These are phyloP conservation scores for Diplosoma virens DNA, from an alignment of 23 tunicate species.

Conservation along the genomic window DNA sequence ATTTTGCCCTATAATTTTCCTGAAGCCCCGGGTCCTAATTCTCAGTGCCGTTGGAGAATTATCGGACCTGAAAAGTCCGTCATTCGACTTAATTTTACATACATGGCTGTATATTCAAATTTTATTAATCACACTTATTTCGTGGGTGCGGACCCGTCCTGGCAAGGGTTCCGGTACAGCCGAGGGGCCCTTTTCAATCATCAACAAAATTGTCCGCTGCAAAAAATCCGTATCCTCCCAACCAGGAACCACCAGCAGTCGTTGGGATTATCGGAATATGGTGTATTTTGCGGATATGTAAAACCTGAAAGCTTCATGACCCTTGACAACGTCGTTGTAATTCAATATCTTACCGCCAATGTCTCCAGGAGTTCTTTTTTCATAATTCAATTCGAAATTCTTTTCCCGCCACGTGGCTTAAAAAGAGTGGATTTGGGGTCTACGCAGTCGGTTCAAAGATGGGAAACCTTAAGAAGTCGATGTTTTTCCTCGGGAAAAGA, in stretches of 20 bases:
- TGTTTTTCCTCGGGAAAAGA: constrained; percentile 27
- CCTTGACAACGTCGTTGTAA: constrained; percentile 25
- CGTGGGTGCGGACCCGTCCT: background rate
- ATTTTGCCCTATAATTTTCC: constrained; percentile 3
- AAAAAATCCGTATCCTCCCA: background rate
- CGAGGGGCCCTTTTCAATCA: constrained; percentile 30
- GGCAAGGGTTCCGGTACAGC: constrained; percentile 25
- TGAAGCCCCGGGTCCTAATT: too few relatives aligned
- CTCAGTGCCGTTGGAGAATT: constrained; percentile 42
- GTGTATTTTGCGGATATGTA: constrained; percentile 34
- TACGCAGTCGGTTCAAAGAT: background rate
- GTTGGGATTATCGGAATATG: constrained; percentile 15
- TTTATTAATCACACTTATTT: background rate
- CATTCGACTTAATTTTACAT: constrained; percentile 41
- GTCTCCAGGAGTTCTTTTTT: constrained; percentile 1
- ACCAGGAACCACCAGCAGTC: background rate
- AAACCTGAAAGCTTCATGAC: constrained; percentile 34
- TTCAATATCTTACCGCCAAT: background rate
- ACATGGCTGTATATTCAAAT: background rate
- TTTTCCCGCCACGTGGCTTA: constrained; percentile 32
- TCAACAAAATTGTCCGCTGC: constrained; percentile 30
- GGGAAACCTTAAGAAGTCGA: constrained; percentile 18
- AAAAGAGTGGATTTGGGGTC: background rate
- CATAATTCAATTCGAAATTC: constrained; percentile 33
- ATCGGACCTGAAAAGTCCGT: constrained; percentile 3